Base-by-base conservation (phyloP, 2,888 invertebrate species). In the Apamea anceps region DNA sequence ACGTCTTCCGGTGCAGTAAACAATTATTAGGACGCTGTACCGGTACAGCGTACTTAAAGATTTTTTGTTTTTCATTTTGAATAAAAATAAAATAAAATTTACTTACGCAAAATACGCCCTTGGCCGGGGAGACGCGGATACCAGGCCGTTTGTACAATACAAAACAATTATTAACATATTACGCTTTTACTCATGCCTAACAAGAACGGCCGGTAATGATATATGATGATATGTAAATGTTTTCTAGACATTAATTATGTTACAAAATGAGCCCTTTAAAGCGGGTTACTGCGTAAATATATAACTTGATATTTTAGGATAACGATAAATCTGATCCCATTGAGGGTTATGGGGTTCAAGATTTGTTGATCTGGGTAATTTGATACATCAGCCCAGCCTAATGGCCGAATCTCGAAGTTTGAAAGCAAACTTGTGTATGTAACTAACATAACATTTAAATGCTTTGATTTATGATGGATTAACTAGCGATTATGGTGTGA, bases 321-420 rank as follows among this genome's bases (percentile, higher is more conserved):
- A 82, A 65, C 77, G 66, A 71, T 86, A 81, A 81, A 83, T 83
- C 77, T 65, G 77, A 88, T 80, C 81, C 85, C 76, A 63, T 77
- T 72, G 73, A 73, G 78, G 72, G 71, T 88, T 82, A 81, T 42
- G 74, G 82, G 67, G 72, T 75, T 66, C 37, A 79, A 85, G 80
- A 81, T 80, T 84, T 85, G 88, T 88, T 82, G 80, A 85, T 82
- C 81, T 86, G 48, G 80, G 82, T 79, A 82, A 89, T 82, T 80
- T 85, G 72, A 77, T 87, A 87, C 71, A 74, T 77, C 66, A 65
- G 68, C 63, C 78, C 67, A 32, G 48, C 18, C 54, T 74, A 86
- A 84, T 84, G 87, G 65, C 12, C 67, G 37, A 65, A 86, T 57
- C 54, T 42, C 32, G n/a, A 70, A 75, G 84, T 87, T 86, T 1